phyloP scores from a whole-genome alignment of 1,140 invertebrate genomes.

The Eumaeus atala region DNA sequence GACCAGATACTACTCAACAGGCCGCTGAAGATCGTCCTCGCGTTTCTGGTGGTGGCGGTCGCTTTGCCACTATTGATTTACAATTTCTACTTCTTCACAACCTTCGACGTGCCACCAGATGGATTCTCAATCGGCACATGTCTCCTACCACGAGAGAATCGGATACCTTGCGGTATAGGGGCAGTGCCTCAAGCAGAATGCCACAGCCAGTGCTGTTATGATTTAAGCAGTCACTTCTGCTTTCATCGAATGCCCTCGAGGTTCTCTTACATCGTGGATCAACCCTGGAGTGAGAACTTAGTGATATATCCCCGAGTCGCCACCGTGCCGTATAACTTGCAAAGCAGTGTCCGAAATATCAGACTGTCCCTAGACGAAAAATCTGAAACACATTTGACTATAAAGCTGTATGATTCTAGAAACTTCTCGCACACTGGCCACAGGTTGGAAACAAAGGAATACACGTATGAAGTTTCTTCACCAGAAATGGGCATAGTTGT shows the following conservation, averaged over 20 bases:
- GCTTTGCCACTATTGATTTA: slow-evolving; percentile 44
- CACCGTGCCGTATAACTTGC: slow-evolving; percentile 40
- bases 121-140: slow-evolving; percentile 53
- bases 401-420: slow-evolving; percentile 45
- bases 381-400: slow-evolving; percentile 40
- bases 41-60: slow-evolving; percentile 32
- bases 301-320: slow-evolving; percentile 39
- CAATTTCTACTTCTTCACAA: slow-evolving; percentile 37
- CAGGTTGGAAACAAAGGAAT: slow-evolving; percentile 41
- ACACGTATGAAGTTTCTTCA: slow-evolving; percentile 38
- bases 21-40: slow-evolving; percentile 36
- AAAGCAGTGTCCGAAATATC: slow-evolving; percentile 35
- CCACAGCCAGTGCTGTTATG: slow-evolving; percentile 55
- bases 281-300: slow-evolving; percentile 40
- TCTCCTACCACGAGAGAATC: slow-evolving; percentile 30
- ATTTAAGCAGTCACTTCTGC: slow-evolving; percentile 38
- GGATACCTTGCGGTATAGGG: slow-evolving; percentile 46
- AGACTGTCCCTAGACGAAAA: slow-evolving; percentile 50
- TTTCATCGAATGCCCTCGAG: slow-evolving; percentile 55
- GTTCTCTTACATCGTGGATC: slow-evolving; percentile 48
- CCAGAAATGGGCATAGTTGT: slow-evolving; percentile 50
- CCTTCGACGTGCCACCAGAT: slow-evolving; percentile 41
- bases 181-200: slow-evolving; percentile 33
- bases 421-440: slow-evolving; percentile 23
- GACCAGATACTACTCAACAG: slow-evolving; percentile 46